Conservation (phyloP, 1,140 invertebrate species). For the Sitodiplosis mosellana region DNA sequence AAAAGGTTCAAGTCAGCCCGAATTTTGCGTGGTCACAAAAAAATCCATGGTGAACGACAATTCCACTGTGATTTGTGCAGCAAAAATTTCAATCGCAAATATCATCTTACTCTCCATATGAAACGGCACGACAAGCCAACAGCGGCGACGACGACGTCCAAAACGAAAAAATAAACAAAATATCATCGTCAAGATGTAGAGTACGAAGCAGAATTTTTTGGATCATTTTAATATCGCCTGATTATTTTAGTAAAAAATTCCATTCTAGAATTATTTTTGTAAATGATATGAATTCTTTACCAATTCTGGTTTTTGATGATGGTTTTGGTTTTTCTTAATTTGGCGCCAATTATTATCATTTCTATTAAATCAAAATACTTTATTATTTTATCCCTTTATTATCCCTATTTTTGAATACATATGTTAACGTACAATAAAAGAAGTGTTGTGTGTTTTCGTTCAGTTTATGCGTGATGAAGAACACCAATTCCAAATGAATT, state of each 20-base stretch:
- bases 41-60: background rate
- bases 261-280: too few species aligned
- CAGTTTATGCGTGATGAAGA: background rate
- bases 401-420: background rate
- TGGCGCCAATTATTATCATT: too few species aligned
- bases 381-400: background rate
- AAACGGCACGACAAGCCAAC: background rate
- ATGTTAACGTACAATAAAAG: background rate
- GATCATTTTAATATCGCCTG: background rate
- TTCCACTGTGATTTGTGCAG: background rate
- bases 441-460: background rate
- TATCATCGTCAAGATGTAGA: background rate
- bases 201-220: background rate
- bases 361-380: too few species aligned
- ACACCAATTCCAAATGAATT: background rate
- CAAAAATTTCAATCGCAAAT: background rate
- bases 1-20: background rate
- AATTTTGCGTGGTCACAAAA: background rate
- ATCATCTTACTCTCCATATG: background rate
- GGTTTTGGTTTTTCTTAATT: too few species aligned
- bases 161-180: background rate
- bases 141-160: background rate
- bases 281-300: too few species aligned
- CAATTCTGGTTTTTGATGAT: too few species aligned
- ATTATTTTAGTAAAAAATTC: too few species aligned